Conservation (phyloP, 2,797 vertebrate species). For the Brachyalestes nurse region DNA sequence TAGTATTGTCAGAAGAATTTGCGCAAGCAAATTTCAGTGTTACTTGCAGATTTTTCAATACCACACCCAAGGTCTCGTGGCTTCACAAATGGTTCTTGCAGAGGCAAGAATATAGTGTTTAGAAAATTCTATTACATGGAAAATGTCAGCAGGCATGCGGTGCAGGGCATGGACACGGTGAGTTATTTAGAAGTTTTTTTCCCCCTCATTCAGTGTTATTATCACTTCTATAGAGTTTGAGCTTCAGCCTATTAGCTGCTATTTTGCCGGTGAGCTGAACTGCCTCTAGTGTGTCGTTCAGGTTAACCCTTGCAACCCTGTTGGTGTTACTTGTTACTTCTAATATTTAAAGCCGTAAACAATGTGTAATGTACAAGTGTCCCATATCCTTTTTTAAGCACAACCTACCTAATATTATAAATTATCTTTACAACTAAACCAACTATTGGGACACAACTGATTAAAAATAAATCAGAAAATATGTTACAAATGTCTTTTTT, state of each 20-base stretch:
- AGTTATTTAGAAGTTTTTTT: slow-evolving; percentile 28
- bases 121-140: slow-evolving; percentile 43
- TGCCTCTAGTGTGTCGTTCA: slow-evolving; percentile 3
- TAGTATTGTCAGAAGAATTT: slow-evolving; percentile 43
- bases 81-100: slow-evolving; percentile 31
- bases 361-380: no score
- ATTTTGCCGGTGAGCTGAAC: slow-evolving; percentile 1
- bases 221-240: slow-evolving; percentile 5
- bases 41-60: slow-evolving; percentile 37
- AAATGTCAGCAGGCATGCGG: slow-evolving; percentile 36
- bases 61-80: slow-evolving; percentile 39
- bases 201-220: slow-evolving; percentile 8
- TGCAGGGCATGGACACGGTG: slow-evolving; percentile 14
- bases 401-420: no score
- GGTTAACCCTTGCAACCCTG: neutral
- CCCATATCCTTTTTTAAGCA: no score
- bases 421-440: no score
- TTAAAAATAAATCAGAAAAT: no score
- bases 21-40: slow-evolving; percentile 31
- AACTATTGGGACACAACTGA: no score
- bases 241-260: slow-evolving; percentile 15
- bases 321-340: no score
- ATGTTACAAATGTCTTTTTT: no score
- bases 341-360: no score
- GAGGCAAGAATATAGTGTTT: slow-evolving; percentile 37